Evolutionary conservation across 2,113 vertebrate genomes (phyloP).

Genomic region (Zeus faber): DNA sequence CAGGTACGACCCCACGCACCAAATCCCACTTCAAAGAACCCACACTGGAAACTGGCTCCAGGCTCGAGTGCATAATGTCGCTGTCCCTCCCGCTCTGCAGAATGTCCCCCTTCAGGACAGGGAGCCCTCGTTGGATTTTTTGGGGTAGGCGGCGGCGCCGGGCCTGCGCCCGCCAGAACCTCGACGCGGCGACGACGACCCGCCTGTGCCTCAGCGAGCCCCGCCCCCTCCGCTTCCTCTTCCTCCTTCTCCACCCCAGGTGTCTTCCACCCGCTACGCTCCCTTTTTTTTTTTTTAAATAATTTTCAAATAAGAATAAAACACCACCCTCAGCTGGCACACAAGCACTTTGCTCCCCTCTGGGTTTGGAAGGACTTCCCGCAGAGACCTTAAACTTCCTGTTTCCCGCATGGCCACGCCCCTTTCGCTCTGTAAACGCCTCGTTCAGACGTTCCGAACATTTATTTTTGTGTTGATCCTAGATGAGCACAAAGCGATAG

Average conservation of each 20-base stretch:
- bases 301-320: background rate
- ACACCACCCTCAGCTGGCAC: slow-evolving; percentile 12
- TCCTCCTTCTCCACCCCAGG: background rate
- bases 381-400: slow-evolving; percentile 32
- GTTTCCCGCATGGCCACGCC: slow-evolving; percentile 52
- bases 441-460: slow-evolving; percentile 46
- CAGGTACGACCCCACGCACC: slow-evolving; percentile 76
- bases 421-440: slow-evolving; percentile 25
- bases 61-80: too few species aligned
- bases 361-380: slow-evolving; percentile 22
- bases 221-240: background rate
- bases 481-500: slow-evolving; percentile 21
- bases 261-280: background rate
- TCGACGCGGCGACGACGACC: slow-evolving; percentile 19
- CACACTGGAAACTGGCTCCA: too few species aligned
- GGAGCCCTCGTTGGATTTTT: slow-evolving; percentile 86
- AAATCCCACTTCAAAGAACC: background rate
- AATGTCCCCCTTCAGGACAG: slow-evolving; percentile 86
- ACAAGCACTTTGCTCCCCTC: slow-evolving; percentile 51
- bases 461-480: slow-evolving; percentile 4
- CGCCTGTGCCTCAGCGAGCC: slow-evolving; percentile 37
- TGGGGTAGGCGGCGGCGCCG: slow-evolving; percentile 75
- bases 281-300: slow-evolving; percentile 1
- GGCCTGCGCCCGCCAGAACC: background rate
- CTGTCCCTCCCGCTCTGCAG: slow-evolving; percentile 60